Evolutionary conservation across 1,140 invertebrate genomes (phyloP), one percentile per base, ranked within the genome.

Genomic region (Babylonia areolata): DNA sequence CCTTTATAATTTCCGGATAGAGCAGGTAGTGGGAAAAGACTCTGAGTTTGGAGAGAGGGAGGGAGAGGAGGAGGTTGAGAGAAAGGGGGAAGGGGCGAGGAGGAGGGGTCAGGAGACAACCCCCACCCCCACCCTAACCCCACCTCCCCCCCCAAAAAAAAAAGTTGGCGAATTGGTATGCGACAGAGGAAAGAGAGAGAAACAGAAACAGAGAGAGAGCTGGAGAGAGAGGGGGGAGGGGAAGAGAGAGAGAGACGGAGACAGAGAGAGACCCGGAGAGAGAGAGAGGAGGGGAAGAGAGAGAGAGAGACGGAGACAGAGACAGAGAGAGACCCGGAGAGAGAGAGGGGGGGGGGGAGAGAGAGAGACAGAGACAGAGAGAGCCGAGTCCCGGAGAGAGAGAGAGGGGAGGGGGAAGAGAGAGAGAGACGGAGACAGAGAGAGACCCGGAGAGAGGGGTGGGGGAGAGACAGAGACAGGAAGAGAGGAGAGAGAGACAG

Each of bases 271-370:
- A 82, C 20, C n/a, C 20, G 33, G 1, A 82, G 80, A 82, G 51
- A 82, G 80, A 82, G 51, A 82, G 40, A 51, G 51, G 17, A 82
- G 1, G 58, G 46, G 31, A 1, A 82, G 46, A 82, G 17, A 82
- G 40, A 84, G 23, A 69, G 23, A 35, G n/a, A 73, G 42, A 84
- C 39, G 35, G n/a, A 73, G 71, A 73, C n/a, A 73, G 28, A 73
- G n/a, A 35, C n/a, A 73, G 11, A 73, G 71, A 35, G 71, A 33
- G 71, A 73, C n/a, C 31, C n/a, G 35, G n/a, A 73, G n/a, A 73
- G 71, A 73, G 11, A 73, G 71, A 73, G 71, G 35, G 71, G 35
- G 71, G 35, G n/a, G 35, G n/a, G 35, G n/a, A 73, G 71, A 73
- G n/a, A 33, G 71, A 73, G 71, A 73, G 71, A 73, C n/a, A 73